These are phyloP conservation scores for Copsychus sechellarum DNA, from an alignment of 2,113 vertebrate species.

Conservation along the genomic window DNA sequence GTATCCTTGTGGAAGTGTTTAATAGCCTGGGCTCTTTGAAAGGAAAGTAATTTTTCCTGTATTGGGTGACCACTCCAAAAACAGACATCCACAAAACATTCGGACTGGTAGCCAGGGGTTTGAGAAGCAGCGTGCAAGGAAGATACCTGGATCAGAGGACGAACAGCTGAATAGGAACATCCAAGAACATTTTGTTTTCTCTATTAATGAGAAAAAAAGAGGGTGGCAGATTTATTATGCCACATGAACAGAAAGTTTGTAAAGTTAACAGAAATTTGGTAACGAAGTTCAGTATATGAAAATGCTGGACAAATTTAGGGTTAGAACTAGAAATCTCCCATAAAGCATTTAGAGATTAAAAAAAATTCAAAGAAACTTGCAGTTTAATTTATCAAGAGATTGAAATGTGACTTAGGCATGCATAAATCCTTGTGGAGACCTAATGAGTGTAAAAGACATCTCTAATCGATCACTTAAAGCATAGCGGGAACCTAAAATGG, in stretches of 20 bases:
- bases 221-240: not conserved
- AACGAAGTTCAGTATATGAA: not conserved
- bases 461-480: not conserved
- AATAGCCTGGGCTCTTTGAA: not conserved
- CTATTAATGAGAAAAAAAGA: not conserved
- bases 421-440: not conserved
- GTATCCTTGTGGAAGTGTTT: not conserved
- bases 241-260: accelerated
- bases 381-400: not conserved
- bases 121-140: not conserved
- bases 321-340: not conserved
- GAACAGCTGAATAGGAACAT: not conserved
- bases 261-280: not conserved
- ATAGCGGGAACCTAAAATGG: not conserved
- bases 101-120: too few relatives aligned
- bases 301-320: not conserved
- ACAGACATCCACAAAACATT: not conserved
- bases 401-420: not conserved
- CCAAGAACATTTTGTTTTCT: not conserved
- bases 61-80: not conserved
- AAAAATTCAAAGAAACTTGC: not conserved
- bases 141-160: not conserved
- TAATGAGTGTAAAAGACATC: not conserved
- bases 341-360: not conserved
- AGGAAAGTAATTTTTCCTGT: not conserved